phyloP scores from a whole-genome alignment of 2,113 vertebrate genomes.

The Zingel zingel region DNA sequence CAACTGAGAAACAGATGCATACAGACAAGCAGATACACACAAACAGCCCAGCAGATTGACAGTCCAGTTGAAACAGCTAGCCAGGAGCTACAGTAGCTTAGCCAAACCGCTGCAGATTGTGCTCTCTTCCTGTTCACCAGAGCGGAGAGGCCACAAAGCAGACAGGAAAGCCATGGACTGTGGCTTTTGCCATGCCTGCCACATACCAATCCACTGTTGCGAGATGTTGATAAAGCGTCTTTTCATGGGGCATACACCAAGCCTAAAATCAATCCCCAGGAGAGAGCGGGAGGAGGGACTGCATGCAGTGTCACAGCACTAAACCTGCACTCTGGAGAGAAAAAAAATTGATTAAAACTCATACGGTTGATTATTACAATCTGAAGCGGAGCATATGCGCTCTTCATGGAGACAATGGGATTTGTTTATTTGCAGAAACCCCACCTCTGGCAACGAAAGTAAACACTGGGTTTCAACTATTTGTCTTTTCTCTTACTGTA shows the following conservation, averaged over 20 bases:
- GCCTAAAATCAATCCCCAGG: slow-evolving; percentile 21
- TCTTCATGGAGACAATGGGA: slow-evolving; percentile 35
- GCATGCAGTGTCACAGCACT: neutral
- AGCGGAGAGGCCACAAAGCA: slow-evolving; percentile 52
- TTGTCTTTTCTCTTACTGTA: slow-evolving; percentile 51
- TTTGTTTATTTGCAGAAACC: slow-evolving; percentile 35
- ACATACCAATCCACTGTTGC: slow-evolving; percentile 57
- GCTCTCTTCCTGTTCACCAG: slow-evolving; percentile 46
- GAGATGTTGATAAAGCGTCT: slow-evolving; percentile 58
- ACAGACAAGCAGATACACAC: neutral
- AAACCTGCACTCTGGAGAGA: slow-evolving; percentile 8
- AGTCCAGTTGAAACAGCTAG: slow-evolving; percentile 19
- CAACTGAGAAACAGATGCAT: neutral
- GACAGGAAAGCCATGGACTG: slow-evolving; percentile 33
- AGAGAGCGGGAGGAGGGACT: neutral
- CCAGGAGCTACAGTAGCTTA: slow-evolving; percentile 14
- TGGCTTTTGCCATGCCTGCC: slow-evolving; percentile 58
- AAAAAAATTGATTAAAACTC: slow-evolving; percentile 15
- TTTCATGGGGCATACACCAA: slow-evolving; percentile 10
- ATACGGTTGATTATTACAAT: slow-evolving; percentile 29
- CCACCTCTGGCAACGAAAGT: neutral
- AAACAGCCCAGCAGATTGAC: slow-evolving; percentile 21
- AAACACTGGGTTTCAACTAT: neutral
- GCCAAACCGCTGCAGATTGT: slow-evolving; percentile 22
- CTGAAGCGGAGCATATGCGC: slow-evolving; percentile 13